These are phyloP conservation scores for Nomada goodeniana DNA, from an alignment of 2,888 invertebrate genomes.

Conservation along the genomic window DNA sequence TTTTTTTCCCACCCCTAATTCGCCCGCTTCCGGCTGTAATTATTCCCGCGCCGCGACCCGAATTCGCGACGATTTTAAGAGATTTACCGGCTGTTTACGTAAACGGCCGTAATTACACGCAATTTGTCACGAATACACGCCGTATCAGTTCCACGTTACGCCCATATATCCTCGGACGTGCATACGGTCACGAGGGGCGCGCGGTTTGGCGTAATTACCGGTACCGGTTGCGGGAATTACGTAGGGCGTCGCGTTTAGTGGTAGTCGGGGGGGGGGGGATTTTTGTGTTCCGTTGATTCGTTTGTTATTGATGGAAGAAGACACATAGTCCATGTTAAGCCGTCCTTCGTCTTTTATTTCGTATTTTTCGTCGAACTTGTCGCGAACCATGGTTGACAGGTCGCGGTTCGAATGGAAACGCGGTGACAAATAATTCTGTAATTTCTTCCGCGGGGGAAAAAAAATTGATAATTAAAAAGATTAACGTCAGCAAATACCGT, in stretches of 20 bases:
- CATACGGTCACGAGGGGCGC: background rate
- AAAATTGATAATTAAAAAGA: no score
- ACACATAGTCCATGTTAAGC: no score
- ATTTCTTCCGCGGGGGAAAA: no score
- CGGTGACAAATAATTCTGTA: no score
- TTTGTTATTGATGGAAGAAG: no score
- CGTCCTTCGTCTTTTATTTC: no score
- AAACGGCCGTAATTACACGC: slow-evolving; percentile 48
- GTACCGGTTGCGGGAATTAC: background rate
- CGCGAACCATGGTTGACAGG: no score
- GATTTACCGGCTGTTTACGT: slow-evolving; percentile 51
- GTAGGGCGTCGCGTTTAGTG: background rate
- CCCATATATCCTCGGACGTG: slow-evolving; percentile 41
- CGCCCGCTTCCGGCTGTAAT: background rate
- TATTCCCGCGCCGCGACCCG: slow-evolving; percentile 17
- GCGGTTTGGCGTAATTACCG: slow-evolving; percentile 33
- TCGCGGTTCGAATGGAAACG: no score
- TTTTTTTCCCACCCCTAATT: background rate
- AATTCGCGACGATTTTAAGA: slow-evolving; percentile 28
- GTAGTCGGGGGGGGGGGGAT: no score
- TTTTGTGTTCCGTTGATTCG: background rate
- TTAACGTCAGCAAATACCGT: no score
- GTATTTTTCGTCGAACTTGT: no score
- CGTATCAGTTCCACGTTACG: slow-evolving; percentile 51
- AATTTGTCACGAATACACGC: slow-evolving; percentile 49